Base-by-base conservation (phyloP, 2,113 vertebrate species). In the Carassius carassius region DNA sequence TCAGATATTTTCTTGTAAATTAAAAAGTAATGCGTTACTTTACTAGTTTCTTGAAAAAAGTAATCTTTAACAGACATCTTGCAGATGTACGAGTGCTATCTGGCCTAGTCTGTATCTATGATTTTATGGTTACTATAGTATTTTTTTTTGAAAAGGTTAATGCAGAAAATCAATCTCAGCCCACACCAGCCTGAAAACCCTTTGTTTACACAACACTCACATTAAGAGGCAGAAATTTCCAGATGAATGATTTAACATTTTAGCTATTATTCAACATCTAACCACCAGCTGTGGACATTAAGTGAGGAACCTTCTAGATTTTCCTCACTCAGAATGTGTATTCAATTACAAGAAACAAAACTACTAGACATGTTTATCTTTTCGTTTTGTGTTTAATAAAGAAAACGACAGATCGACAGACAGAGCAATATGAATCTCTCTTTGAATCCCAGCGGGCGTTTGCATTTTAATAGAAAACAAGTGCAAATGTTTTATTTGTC, bases 401-500 rank as follows among this genome's bases (percentile, higher is more conserved):
- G 86, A 85, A 90, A 89, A 81, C 60, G 54, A 89, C 82, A 85
- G 62, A 87, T 60, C 62, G 41, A 88, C 78, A 85, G 78, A 88
- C 76, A 37, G 72, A 84, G 72, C 86, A 76, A 65, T 60, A 35
- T 25, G 25, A 81, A 54, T 51, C 35, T 62, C 35, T 87, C 60
- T 35, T 60, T 13, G 32, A 86, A 86, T 51, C 63, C 70, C 76
- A 85, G 79, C 37, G 23, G 62, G 29, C 12, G 6, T 79, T 72
- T 29, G 47, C n/a, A 54, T 14, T 80, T 23, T 63, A 23, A 25
- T 67, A 83, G 37, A 83, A n/a, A 54, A 83, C 54, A 85, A 56
- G 70, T 78, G 72, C 29, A 8, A 5, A 63, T 10, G 73, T 85
- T 87, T 94, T 93, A 99, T 95, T 98, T 99, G 35, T 99, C 98